Evolutionary conservation across 92 coral and sea anemone species (phyloP).

Genomic region (Epizoanthus scotinus): DNA sequence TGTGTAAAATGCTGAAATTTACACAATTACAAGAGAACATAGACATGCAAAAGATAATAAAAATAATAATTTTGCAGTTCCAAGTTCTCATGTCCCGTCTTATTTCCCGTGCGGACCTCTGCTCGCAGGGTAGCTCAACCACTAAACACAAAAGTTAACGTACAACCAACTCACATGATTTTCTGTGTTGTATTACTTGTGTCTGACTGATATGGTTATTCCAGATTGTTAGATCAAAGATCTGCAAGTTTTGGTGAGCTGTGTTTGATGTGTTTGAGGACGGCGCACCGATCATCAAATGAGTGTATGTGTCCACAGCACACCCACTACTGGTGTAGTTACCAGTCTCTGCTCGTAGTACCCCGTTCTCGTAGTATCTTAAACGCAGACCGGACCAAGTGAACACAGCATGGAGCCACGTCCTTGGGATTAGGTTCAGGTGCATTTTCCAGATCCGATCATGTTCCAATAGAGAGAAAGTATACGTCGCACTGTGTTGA

Average conservation of each 20-base stretch:
- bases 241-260: conserved; percentile 10
- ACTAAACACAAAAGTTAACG: too few species aligned
- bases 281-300: conserved; percentile 9
- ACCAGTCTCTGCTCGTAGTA: not conserved
- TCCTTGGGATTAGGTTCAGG: not conserved
- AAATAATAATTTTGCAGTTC: too few species aligned
- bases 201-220: not conserved
- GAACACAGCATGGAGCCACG: conserved; percentile 12
- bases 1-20: too few species aligned
- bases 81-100: too few species aligned
- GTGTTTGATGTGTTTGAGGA: not conserved
- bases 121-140: too few species aligned
- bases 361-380: conserved; percentile 10
- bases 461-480: not conserved
- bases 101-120: too few species aligned
- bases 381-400: conserved; percentile 3
- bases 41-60: too few species aligned
- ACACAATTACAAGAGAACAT: too few species aligned
- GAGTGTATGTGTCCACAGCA: not conserved
- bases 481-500: not conserved
- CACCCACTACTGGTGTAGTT: not conserved
- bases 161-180: conserved; percentile 2
- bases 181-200: not conserved
- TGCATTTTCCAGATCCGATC: conserved; percentile 4
- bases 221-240: conserved; percentile 21